phyloP scores from a whole-genome alignment of 30 jellyfish, hydroid and myxozoan species.

The Mastigias papua region DNA sequence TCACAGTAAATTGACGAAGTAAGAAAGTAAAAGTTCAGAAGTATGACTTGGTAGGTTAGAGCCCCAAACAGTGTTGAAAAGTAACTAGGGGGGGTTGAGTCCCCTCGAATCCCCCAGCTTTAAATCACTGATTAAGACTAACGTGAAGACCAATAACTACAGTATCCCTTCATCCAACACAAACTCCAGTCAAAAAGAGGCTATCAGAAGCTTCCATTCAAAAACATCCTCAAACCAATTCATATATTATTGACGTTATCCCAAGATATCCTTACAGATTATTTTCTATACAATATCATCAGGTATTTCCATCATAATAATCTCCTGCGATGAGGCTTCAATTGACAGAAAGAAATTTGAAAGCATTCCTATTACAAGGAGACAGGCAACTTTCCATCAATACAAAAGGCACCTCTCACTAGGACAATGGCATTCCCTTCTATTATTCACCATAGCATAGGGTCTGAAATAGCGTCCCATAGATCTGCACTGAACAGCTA shows the following conservation, averaged over 20 bases:
- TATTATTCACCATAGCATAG: not conserved
- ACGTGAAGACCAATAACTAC: no score
- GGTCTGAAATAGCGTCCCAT: not conserved
- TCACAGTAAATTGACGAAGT: no score
- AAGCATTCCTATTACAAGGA: not conserved
- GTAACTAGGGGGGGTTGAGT: no score
- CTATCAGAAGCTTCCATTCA: no score
- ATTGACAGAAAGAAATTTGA: not conserved
- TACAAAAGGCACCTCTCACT: not conserved
- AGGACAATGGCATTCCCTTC: not conserved
- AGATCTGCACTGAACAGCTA: not conserved
- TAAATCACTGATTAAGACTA: no score
- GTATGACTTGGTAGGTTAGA: no score
- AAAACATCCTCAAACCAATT: no score
- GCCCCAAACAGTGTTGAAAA: no score
- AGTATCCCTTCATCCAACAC: no score
- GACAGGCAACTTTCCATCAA: not conserved
- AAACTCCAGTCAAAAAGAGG: no score
- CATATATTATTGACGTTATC: not conserved
- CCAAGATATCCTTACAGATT: not conserved
- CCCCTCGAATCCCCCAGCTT: no score
- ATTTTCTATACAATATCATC: not conserved
- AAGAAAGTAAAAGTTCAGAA: no score
- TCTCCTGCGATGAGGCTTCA: not conserved
- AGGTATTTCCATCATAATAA: not conserved